A percentile compares a stretch with the other conserved stretches of the same genome.
Evolutionary conservation across 2,797 vertebrate species (phyloP).

Genomic region (Gymnothorax javanicus): DNA sequence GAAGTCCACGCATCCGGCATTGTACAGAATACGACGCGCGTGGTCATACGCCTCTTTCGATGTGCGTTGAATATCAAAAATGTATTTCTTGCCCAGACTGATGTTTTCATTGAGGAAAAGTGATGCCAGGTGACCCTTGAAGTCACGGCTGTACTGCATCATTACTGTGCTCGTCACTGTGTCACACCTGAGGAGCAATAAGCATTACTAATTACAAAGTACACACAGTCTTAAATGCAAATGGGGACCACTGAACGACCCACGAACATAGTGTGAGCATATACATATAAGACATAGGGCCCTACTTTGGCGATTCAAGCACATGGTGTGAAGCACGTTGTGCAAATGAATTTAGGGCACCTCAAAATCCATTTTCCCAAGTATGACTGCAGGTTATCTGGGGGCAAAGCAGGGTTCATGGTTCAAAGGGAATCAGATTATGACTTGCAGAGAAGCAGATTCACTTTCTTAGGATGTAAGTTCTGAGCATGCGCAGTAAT

Average conservation of each 20-base stretch:
- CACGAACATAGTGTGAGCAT: too few relatives aligned
- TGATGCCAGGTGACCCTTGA: conserved; percentile 95
- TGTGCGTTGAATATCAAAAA: conserved; percentile 95
- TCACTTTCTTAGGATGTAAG: too few relatives aligned
- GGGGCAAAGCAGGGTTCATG: too few relatives aligned
- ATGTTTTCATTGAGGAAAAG: conserved; percentile 97
- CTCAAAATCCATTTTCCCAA: too few relatives aligned
- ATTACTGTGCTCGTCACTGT: conserved; percentile 95
- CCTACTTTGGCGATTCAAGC: too few relatives aligned
- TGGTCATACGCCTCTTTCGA: conserved; percentile 98
- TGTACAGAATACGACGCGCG: conserved; percentile 90
- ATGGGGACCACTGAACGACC: background rate
- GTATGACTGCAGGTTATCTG: too few relatives aligned
- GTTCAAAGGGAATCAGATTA: too few relatives aligned
- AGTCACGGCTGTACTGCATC: conserved; percentile 98
- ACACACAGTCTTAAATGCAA: background rate
- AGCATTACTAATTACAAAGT: background rate
- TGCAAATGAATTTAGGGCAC: too few relatives aligned
- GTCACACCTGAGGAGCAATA: conserved; percentile 80
- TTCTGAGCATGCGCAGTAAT: too few relatives aligned
- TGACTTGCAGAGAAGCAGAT: too few relatives aligned
- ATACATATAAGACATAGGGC: too few relatives aligned
- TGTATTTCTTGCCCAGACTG: conserved; percentile 95
- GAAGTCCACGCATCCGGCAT: conserved; percentile 88
- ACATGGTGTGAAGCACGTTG: too few relatives aligned